Evolutionary conservation across 2,113 vertebrate genomes (phyloP).

Genomic region (Lasiurus cinereus): DNA sequence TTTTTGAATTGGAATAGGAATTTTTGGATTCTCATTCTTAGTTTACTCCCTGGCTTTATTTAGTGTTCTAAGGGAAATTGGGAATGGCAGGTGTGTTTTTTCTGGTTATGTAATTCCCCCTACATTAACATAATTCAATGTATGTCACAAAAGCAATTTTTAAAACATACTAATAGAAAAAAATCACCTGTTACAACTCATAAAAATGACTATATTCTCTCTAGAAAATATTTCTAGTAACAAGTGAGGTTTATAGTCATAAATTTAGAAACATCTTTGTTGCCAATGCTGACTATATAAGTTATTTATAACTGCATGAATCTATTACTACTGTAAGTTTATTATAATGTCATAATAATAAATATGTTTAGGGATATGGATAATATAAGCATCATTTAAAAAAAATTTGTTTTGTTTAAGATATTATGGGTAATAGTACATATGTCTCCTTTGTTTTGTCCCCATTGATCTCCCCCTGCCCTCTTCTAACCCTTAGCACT

Average conservation of each 20-base stretch:
- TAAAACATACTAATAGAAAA: constrained; percentile 16
- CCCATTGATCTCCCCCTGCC: no score
- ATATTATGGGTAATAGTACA: no score
- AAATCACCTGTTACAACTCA: not conserved
- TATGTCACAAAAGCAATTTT: not conserved
- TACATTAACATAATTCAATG: not conserved
- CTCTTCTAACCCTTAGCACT: no score
- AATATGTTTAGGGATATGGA: not conserved
- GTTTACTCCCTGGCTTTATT: not conserved
- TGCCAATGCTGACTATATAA: not conserved
- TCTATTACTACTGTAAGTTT: not conserved
- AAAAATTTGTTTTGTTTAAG: no score
- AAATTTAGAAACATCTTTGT: not conserved
- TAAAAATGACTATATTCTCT: not conserved
- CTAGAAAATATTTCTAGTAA: constrained; percentile 18
- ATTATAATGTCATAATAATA: not conserved
- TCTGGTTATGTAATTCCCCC: not conserved
- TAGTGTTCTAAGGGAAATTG: not conserved
- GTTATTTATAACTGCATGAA: not conserved
- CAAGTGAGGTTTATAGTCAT: not conserved
- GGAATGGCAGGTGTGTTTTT: not conserved
- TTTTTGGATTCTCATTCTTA: not conserved
- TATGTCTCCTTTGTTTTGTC: no score
- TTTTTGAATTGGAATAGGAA: not conserved
- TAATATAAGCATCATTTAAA: not conserved